phyloP scores from a whole-genome alignment of 2,113 vertebrate genomes.

The Coregonus clupeaformis region DNA sequence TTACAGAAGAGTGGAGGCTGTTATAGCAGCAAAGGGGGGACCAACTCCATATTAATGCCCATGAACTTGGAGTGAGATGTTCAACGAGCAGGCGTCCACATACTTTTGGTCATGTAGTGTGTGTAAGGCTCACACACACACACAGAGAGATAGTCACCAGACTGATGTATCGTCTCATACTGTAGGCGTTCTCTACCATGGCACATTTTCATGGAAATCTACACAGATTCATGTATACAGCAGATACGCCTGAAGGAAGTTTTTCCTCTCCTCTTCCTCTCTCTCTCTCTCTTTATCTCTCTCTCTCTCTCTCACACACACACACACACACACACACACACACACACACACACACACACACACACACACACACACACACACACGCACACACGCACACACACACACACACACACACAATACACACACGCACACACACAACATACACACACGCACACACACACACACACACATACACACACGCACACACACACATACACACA shows the following conservation, averaged over 20 bases:
- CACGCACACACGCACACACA: neutral
- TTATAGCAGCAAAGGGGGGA: no score
- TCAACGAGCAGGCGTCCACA: no score
- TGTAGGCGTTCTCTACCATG: neutral
- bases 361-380: neutral
- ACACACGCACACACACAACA: no score
- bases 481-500: constrained; percentile 9
- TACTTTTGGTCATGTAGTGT: no score
- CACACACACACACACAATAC: neutral
- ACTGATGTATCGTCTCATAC: no score
- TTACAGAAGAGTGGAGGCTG: no score
- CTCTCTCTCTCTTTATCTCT: neutral
- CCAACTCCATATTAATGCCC: no score
- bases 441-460: constrained; percentile 13
- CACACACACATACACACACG: no score
- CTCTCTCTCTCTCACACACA: neutral
- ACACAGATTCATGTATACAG: neutral
- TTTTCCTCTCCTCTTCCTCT: neutral
- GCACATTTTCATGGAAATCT: neutral
- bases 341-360: neutral
- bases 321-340: constrained; percentile 1
- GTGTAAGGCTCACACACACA: no score
- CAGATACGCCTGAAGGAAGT: neutral
- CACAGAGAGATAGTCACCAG: no score
- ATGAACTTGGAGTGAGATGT: no score